These are phyloP conservation scores for Edolisoma coerulescens DNA, from an alignment of 2,113 vertebrate genomes.

Conservation along the genomic window DNA sequence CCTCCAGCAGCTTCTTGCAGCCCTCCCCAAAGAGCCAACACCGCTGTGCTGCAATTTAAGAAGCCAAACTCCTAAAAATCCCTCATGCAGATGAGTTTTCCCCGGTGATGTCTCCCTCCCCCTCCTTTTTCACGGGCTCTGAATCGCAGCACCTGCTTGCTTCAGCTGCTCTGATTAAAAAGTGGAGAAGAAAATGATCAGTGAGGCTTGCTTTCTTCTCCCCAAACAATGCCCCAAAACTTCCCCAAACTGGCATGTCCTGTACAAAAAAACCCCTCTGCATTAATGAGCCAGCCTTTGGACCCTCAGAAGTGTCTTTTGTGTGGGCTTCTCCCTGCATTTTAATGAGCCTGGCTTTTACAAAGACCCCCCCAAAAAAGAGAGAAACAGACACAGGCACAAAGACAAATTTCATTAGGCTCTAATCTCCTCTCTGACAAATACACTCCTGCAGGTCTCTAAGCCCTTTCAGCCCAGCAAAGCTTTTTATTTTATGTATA, in stretches of 20 bases:
- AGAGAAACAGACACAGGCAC: not conserved
- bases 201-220: conserved; percentile 45
- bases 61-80: not conserved
- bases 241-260: conserved; percentile 19
- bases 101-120: not conserved
- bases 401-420: conserved; percentile 66
- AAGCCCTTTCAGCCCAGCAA: conserved; percentile 17
- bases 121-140: not conserved
- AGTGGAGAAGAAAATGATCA: conserved; percentile 31
- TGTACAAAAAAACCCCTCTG: not conserved
- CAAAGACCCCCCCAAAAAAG: not conserved
- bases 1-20: not conserved
- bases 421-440: conserved; percentile 43
- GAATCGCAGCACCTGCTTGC: conserved; percentile 41
- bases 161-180: conserved; percentile 49
- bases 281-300: conserved; percentile 17
- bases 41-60: accelerated
- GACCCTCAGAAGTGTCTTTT: conserved; percentile 39
- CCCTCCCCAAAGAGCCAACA: not conserved
- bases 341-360: conserved; percentile 55
- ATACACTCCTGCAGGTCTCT: not conserved
- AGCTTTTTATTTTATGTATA: not conserved
- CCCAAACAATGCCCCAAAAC: conserved; percentile 28
- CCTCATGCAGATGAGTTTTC: not conserved
- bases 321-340: conserved; percentile 48